Percentiles rank a stretch among this genome's conserved stretches.
Conservation (phyloP, 2,113 vertebrate genomes). For the Trogon surrucura region DNA sequence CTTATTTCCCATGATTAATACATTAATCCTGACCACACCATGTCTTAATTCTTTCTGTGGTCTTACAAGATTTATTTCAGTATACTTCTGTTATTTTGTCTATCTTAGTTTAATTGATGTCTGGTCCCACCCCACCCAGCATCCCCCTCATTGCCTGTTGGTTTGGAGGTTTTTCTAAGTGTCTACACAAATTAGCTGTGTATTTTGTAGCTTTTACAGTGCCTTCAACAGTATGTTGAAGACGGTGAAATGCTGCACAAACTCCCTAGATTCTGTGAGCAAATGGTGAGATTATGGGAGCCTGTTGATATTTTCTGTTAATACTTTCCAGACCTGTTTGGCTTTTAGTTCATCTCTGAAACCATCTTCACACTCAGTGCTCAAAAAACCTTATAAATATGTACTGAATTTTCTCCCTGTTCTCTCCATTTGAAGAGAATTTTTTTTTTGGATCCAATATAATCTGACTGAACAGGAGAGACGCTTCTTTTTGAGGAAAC, state of each 20-base stretch:
- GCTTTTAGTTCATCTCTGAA: not conserved
- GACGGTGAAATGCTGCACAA: not conserved
- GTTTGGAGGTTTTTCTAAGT: not conserved
- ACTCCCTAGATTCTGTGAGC: not conserved
- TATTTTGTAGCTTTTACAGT: not conserved
- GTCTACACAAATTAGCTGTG: not conserved
- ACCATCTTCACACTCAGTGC: not conserved
- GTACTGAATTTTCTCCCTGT: not conserved
- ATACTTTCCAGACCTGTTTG: not conserved
- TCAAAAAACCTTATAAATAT: not conserved
- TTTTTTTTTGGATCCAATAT: not conserved
- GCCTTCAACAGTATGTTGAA: not conserved
- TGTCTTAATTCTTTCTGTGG: not conserved
- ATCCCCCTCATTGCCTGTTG: not conserved
- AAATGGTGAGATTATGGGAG: not conserved
- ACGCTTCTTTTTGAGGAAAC: not conserved
- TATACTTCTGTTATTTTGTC: not conserved
- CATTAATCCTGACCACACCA: not conserved
- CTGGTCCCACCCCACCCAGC: rapidly evolving
- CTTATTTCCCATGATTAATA: not conserved
- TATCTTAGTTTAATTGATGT: not conserved
- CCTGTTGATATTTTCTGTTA: not conserved
- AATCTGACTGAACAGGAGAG: not conserved
- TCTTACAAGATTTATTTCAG: not conserved
- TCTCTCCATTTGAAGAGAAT: not conserved